Evolutionary conservation across 2,113 vertebrate genomes (phyloP).

Genomic region (Odontesthes bonariensis): DNA sequence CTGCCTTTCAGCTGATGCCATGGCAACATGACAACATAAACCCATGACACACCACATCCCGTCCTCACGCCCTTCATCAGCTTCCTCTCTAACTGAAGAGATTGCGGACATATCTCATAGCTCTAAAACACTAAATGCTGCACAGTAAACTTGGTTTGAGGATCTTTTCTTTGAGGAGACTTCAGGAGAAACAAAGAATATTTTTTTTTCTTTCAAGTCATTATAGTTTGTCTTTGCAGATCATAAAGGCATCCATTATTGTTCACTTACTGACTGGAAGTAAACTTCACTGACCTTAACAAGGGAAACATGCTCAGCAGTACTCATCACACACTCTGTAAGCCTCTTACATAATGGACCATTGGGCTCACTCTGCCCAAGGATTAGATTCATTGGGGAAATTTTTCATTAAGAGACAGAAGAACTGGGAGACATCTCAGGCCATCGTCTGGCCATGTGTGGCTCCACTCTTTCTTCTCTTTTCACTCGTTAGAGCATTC

Average conservation of each 20-base stretch:
- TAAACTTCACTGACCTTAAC: neutral
- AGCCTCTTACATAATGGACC: constrained; percentile 35
- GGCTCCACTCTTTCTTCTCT: too few species aligned
- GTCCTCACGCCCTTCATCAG: neutral
- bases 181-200: too few species aligned
- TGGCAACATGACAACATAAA: neutral
- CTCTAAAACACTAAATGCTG: neutral
- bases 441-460: neutral
- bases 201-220: too few species aligned
- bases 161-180: too few species aligned
- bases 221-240: too few species aligned
- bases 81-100: neutral
- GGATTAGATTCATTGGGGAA: constrained; percentile 19
- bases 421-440: neutral
- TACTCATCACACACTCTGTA: constrained; percentile 9
- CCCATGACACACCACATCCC: neutral
- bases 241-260: neutral
- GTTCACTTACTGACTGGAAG: neutral
- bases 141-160: too few species aligned
- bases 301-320: too few species aligned
- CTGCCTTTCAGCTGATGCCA: neutral
- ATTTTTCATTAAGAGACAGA: neutral
- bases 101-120: neutral
- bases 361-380: constrained; percentile 18
- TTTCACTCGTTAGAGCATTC: too few species aligned